Base-by-base conservation (phyloP, 2,113 vertebrate genomes). In the Mormyrus iriodes region DNA sequence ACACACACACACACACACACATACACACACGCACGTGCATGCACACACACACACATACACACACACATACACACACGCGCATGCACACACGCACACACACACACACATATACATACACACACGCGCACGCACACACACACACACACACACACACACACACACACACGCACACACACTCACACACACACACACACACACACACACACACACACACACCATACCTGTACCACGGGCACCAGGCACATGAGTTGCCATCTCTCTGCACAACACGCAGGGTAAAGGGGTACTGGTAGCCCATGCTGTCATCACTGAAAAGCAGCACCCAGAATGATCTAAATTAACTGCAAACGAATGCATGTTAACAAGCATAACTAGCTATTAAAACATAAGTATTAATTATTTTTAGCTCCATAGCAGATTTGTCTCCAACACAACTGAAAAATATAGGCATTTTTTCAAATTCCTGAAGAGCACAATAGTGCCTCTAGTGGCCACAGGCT, bases 141-240 rank as follows among this genome's bases (percentile, higher is more conserved):
- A n/a, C 58, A 73, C 58, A 87, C 44, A 12, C 21, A 55, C 21
- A 48, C 17, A 27, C 52, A 88, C 27, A 73, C 58, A 61, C n/a
- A 90, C 39, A 19, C 21, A 84, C 89, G n/a, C 35, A 12, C 19
- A 21, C 24, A 69, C n/a, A 12, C 7, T 3, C 44, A 46, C 19
- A 51, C 49, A 52, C 12, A 53, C 52, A 53, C 52, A 53, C 52
- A 55, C 53, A 55, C 53, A 55, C 2, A 61, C 58, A 61, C 42
- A 65, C 46, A 85, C 24, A 61, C 17, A 39, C n/a, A 65, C 83
- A 85, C 46, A 46, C 83, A n/a, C 86, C 93, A 96, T 95, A 99
- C 98, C 98, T 98, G 95, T 99, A 99, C 98, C 98, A 99, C 0
- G 98, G 98, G 91, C 98, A 99, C 96, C 97, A 99, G 89, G 98